Percentiles rank a stretch among this genome's conserved stretches.
Conservation (phyloP, 2,888 invertebrate species). For the Agonopterix arenella region DNA sequence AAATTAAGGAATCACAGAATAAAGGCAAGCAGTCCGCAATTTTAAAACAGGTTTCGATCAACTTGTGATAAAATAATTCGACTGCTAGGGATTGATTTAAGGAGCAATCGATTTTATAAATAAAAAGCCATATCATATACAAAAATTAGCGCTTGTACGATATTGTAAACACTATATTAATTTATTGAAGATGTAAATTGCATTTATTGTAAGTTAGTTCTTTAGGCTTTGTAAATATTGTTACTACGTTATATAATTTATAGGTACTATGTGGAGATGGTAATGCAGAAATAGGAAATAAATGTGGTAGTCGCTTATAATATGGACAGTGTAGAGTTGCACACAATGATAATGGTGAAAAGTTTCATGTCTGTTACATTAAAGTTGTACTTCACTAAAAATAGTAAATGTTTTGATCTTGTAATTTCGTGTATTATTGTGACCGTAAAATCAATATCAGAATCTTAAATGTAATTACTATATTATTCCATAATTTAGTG, state of each 20-base stretch:
- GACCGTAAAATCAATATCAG: conserved; percentile 22
- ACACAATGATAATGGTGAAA: conserved; percentile 44
- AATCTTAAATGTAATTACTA: background rate
- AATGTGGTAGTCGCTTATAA: conserved; percentile 64
- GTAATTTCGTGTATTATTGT: conserved; percentile 62
- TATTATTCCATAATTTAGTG: background rate
- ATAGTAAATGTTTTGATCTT: conserved; percentile 65
- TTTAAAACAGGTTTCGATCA: conserved; percentile 4
- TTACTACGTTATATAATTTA: conserved; percentile 77
- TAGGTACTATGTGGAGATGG: conserved; percentile 63
- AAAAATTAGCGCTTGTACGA: conserved; percentile 71
- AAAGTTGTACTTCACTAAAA: conserved; percentile 41
- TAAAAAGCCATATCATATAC: conserved; percentile 71
- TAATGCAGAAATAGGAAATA: conserved; percentile 53
- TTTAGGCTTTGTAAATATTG: conserved; percentile 77
- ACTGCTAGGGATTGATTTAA: conserved; percentile 52
- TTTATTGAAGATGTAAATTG: conserved; percentile 74
- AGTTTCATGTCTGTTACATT: conserved; percentile 54
- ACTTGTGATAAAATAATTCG: conserved; percentile 24
- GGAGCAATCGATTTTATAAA: conserved; percentile 57
- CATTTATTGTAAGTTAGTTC: conserved; percentile 72
- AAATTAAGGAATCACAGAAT: background rate
- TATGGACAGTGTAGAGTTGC: conserved; percentile 59
- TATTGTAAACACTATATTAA: conserved; percentile 72
- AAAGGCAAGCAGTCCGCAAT: background rate